Percentiles rank a stretch among this genome's conserved stretches.
phyloP scores from a whole-genome alignment of 2,797 vertebrate species.

The Sebastes melanostomus region DNA sequence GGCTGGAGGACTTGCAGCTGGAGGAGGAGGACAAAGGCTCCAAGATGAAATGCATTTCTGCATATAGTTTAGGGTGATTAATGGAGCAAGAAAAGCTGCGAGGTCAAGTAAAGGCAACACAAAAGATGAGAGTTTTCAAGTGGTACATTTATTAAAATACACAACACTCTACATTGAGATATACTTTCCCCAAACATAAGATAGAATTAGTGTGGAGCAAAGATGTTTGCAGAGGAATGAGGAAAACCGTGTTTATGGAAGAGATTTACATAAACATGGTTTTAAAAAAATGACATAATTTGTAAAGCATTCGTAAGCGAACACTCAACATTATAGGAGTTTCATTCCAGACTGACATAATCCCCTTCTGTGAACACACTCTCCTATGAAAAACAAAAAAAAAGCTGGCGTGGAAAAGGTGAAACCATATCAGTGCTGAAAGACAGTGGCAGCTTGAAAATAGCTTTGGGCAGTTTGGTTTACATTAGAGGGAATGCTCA shows the following conservation, averaged over 20 bases:
- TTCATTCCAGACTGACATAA: constrained; percentile 44
- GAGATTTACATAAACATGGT: constrained; percentile 28
- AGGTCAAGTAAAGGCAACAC: constrained; percentile 42
- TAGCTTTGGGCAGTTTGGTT: constrained; percentile 46
- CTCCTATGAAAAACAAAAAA: neutral
- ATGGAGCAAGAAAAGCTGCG: constrained; percentile 3
- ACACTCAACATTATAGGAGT: constrained; percentile 16
- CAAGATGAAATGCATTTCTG: constrained; percentile 13
- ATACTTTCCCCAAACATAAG: constrained; percentile 84
- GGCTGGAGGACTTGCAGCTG: constrained; percentile 76
- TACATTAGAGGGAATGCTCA: constrained; percentile 22
- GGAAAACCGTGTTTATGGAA: constrained; percentile 49
- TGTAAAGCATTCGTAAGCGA: constrained; percentile 24
- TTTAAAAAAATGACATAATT: constrained; percentile 6
- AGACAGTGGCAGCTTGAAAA: constrained; percentile 60
- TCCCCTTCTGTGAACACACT: constrained; percentile 16
- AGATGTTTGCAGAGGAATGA: constrained; percentile 47
- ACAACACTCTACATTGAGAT: constrained; percentile 79
- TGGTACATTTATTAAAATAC: constrained; percentile 80
- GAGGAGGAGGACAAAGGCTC: neutral
- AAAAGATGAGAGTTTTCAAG: constrained; percentile 63
- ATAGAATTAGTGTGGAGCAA: constrained; percentile 72
- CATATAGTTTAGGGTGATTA: constrained; percentile 12
- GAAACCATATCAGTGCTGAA: constrained; percentile 49
- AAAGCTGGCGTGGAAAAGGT: constrained; percentile 43